phyloP scores from a whole-genome alignment of 2,888 invertebrate species.

The Parnassius mnemosyne region DNA sequence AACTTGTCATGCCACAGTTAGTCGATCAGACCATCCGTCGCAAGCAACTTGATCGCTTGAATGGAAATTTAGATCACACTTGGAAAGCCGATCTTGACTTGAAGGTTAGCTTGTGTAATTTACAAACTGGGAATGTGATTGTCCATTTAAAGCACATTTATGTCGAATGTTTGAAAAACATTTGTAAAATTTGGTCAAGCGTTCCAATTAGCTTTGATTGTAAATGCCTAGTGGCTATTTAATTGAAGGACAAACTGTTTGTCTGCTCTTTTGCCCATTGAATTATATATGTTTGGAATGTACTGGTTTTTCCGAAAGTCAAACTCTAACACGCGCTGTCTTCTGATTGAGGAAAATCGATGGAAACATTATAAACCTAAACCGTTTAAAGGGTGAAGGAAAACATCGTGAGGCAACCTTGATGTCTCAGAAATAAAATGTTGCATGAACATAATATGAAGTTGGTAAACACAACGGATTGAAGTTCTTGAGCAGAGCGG shows the following conservation, averaged over 20 bases:
- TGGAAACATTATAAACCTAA: too few species aligned
- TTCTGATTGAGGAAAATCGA: too few species aligned
- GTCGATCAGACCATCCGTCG: slow-evolving; percentile 38
- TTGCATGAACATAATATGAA: too few species aligned
- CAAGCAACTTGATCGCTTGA: slow-evolving; percentile 34
- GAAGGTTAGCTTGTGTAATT: slow-evolving; percentile 40
- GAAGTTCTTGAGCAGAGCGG: too few species aligned
- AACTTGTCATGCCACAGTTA: slow-evolving; percentile 37
- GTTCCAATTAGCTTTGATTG: slow-evolving; percentile 16
- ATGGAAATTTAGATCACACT: slow-evolving; percentile 43
- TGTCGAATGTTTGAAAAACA: slow-evolving; percentile 15
- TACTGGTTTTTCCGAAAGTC: too few species aligned
- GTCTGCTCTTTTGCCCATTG: too few species aligned
- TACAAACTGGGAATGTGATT: slow-evolving; percentile 29
- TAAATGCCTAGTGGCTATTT: slow-evolving; percentile 12
- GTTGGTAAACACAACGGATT: too few species aligned
- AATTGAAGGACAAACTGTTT: background rate
- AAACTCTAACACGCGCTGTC: too few species aligned
- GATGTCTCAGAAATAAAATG: too few species aligned
- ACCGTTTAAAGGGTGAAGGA: too few species aligned
- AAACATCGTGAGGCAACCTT: too few species aligned
- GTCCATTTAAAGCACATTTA: slow-evolving; percentile 26
- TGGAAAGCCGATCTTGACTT: slow-evolving; percentile 38
- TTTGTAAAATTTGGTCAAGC: slow-evolving; percentile 10
- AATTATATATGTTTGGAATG: too few species aligned